Evolutionary conservation across 2,797 vertebrate species (phyloP), one percentile per base, ranked within the genome.

Genomic region (Mallotus villosus): DNA sequence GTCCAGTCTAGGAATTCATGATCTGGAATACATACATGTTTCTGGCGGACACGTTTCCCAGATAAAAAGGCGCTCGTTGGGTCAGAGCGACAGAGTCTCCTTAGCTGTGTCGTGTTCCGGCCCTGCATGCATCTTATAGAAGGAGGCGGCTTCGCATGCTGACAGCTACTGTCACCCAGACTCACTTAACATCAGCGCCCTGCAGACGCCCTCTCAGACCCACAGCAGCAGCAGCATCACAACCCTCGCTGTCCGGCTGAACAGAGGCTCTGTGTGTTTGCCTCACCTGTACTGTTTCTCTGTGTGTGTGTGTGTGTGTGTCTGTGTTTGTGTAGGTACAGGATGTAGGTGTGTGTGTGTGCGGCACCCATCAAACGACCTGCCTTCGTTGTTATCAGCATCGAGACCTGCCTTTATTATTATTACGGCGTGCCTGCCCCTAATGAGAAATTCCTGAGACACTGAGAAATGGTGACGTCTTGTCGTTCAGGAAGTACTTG

Each of bases 401-500:
- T 46, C 41, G 9, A 46, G 41, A 46, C 41, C 11, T 14, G 2
- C 12, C 14, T 46, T 46, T 46, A 11, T 46, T 46, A 2, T 3
- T 14, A 46, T 46, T 14, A 46, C 1, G 51, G 19, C 16, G 9
- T 55, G 17, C 14, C 14, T 51, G 19, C n/a, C 4, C 16, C 51
- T 55, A 55, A 17, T 5, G 58, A 60, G 21, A 60, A 25, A 22
- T 60, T 5, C 22, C 9, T 12, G 58, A 22, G 58, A 25, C 24
- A 17, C 51, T n/a, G 51, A 55, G 19, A 2, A n/a, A 55, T 19
- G 51, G 7, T n/a, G 51, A 55, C 51, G n/a, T 55, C 16, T 4
- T 55, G 51, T 5, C 5, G 7, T n/a, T 55, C 51, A 55, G 51
- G 51, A 68, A 74, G 61, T 46, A 34, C 73, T 68, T 85, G 80